Evolutionary conservation across 2,797 vertebrate genomes (phyloP).

Genomic region (Mastacembelus armatus): DNA sequence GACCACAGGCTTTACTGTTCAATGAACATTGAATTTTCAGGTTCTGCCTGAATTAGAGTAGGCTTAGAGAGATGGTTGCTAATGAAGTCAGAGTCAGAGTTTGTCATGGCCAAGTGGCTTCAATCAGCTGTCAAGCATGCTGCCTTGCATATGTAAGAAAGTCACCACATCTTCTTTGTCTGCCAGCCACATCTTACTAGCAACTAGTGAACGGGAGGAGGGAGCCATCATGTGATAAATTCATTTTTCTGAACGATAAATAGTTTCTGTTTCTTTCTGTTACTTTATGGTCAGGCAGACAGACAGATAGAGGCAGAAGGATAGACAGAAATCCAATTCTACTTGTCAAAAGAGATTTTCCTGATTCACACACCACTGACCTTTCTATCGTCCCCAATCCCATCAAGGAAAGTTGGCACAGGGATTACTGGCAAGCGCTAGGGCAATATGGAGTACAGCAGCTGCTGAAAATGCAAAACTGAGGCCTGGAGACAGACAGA

Average conservation of each 20-base stretch:
- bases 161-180: background rate
- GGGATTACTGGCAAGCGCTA: conserved; percentile 34
- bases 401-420: conserved; percentile 46
- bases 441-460: conserved; percentile 37
- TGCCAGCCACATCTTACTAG: background rate
- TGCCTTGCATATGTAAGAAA: conserved; percentile 2
- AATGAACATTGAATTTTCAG: background rate
- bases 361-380: conserved; percentile 37
- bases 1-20: background rate
- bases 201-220: background rate
- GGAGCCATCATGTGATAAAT: no score
- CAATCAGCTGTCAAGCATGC: conserved; percentile 37
- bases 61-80: background rate
- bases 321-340: no score
- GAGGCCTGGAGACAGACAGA: conserved; percentile 58
- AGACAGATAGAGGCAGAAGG: no score
- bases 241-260: no score
- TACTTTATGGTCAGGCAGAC: no score
- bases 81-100: conserved; percentile 14
- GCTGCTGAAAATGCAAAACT: conserved; percentile 56
- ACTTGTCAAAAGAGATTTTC: conserved; percentile 35
- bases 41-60: background rate
- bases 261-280: no score
- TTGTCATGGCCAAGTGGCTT: conserved; percentile 18
- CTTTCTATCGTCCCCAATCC: conserved; percentile 49